Evolutionary conservation across 2,888 invertebrate species (phyloP), one percentile per base, ranked within the genome.

Genomic region (Stenolophus ochropezus): DNA sequence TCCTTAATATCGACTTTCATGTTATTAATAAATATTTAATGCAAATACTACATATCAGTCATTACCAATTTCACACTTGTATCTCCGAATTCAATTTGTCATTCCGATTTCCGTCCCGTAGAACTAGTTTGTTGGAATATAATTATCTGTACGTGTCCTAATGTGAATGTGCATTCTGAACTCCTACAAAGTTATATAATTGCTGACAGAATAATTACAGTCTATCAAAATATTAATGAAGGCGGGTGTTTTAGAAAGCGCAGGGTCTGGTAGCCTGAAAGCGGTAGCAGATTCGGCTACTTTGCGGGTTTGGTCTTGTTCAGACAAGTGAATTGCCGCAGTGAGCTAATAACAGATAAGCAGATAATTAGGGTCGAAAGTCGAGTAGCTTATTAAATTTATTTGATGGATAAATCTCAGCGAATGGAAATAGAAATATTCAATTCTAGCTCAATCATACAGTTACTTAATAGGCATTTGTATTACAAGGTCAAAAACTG

Each of bases 181-280:
- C 65, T 69, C 65, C 65, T 33, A 69, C 65, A 11, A 27, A 27
- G 6, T 69, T 69, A 69, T 69, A 33, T 33, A 69, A 69, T 69
- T 33, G 33, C 65, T 69, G 65, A 69, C 65, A 69, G 33, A 69
- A 69, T 69, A 69, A 69, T 69, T 69, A 33, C 65, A 69, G 61
- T 69, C 65, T 18, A 69, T 69, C 65, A 69, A 69, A 69, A 69
- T 69, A 69, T 69, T 69, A 69, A 69, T 69, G 27, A 69, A 33
- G 16, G 6, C 14, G 14, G 16, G 65, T 18, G 65, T 33, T 33
- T 69, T 69, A 69, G 33, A 69, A 69, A 69, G 65, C n/a, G n/a
- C n/a, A n/a, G n/a, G n/a, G n/a, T n/a, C n/a, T n/a, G n/a, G n/a
- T 69, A 33, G 16, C 3, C 14, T 25, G 18, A 4, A 2, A 11